Percentiles rank a stretch among this genome's conserved stretches.
Evolutionary conservation across 2,113 vertebrate species (phyloP).

Genomic region (Crotalus horridus): DNA sequence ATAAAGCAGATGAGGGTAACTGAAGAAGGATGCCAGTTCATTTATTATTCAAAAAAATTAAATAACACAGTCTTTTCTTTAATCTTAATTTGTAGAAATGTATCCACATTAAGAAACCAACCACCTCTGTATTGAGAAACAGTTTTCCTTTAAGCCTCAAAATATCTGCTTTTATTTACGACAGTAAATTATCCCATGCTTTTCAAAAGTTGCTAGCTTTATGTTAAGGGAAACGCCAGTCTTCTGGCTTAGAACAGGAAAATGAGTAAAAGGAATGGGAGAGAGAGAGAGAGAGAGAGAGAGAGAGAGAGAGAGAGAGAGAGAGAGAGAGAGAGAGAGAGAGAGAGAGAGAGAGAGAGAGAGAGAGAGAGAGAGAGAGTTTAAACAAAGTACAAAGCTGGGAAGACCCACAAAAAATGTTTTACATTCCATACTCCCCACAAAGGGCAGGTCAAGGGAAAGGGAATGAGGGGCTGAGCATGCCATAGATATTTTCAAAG

Average conservation of each 20-base stretch:
- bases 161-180: slow-evolving; percentile 8
- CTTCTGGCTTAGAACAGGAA: slow-evolving; percentile 22
- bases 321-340: slow-evolving; percentile 45
- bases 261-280: slow-evolving; percentile 57
- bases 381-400: slow-evolving; percentile 71
- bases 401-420: slow-evolving; percentile 72
- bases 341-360: slow-evolving; percentile 48
- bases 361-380: slow-evolving; percentile 54
- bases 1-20: not conserved
- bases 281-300: slow-evolving; percentile 46
- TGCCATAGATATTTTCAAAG: slow-evolving; percentile 80
- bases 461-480: slow-evolving; percentile 74
- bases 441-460: slow-evolving; percentile 76
- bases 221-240: not conserved
- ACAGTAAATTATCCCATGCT: not conserved
- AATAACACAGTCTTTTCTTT: not conserved
- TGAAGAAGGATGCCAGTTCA: not conserved
- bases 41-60: not conserved
- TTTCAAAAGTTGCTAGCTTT: not conserved
- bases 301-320: slow-evolving; percentile 50
- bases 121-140: slow-evolving; percentile 13
- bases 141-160: not conserved
- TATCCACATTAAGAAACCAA: not conserved
- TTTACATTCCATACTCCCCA: slow-evolving; percentile 78
- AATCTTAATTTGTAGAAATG: not conserved